Evolutionary conservation across 2,888 invertebrate species (phyloP).

Genomic region (Ellobium chinense): DNA sequence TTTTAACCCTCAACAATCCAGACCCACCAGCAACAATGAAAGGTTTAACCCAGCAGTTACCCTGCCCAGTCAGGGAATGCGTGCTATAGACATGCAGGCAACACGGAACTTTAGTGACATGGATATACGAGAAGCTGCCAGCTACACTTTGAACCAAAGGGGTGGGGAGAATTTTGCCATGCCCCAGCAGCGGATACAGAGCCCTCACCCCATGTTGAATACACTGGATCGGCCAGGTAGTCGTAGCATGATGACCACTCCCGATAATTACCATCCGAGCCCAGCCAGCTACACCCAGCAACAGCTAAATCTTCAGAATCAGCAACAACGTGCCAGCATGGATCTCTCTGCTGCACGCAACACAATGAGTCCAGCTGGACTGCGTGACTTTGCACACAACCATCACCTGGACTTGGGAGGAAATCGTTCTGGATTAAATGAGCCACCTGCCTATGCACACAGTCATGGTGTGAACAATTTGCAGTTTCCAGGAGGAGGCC

Average conservation of each 20-base stretch:
- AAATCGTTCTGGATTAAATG: not conserved
- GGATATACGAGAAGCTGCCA: conserved; percentile 8
- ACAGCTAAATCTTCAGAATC: not conserved
- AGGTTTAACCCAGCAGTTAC: conserved; percentile 7
- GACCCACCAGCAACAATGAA: not conserved
- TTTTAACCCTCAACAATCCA: not conserved
- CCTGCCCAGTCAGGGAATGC: not conserved
- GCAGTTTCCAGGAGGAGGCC: not conserved
- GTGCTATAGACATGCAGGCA: not conserved
- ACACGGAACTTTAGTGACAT: conserved; percentile 6
- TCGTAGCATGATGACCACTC: conserved; percentile 21
- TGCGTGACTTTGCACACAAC: conserved; percentile 19
- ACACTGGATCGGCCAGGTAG: conserved; percentile 31
- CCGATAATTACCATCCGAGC: conserved; percentile 13
- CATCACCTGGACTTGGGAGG: conserved; percentile 12
- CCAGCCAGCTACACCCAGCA: conserved; percentile 1
- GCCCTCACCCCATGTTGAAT: conserved; percentile 25
- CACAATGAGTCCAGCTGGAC: conserved; percentile 5
- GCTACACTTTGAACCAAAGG: not conserved
- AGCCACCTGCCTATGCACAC: conserved; percentile 21
- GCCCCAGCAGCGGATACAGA: conserved; percentile 18
- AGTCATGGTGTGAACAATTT: not conserved
- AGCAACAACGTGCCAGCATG: conserved; percentile 26
- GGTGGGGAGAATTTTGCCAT: not conserved
- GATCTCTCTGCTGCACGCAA: conserved; percentile 25